Evolutionary conservation across 2,797 vertebrate genomes (phyloP).

Genomic region (Rhinella marina): DNA sequence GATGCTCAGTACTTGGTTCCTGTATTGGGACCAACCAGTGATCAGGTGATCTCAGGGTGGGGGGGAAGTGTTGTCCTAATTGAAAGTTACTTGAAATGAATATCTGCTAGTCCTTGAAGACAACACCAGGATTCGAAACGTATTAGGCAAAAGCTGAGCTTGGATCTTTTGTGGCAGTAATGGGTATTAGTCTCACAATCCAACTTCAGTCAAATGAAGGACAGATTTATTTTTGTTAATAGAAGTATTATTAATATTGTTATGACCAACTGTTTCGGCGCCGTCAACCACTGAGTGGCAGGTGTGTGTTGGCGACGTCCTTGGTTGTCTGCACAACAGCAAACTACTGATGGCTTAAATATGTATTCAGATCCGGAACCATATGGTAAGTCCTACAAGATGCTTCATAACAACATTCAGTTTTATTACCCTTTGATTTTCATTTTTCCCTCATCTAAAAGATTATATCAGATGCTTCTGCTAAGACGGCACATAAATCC

Average conservation of each 20-base stretch:
- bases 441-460: slow-evolving; percentile 4
- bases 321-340: slow-evolving; percentile 15
- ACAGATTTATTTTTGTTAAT: slow-evolving; percentile 13
- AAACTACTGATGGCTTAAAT: slow-evolving; percentile 36
- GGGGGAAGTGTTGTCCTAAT: neutral
- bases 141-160: neutral
- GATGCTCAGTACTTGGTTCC: too few relatives aligned
- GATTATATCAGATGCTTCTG: slow-evolving; percentile 18
- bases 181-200: neutral
- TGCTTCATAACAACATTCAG: slow-evolving; percentile 21
- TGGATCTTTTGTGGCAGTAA: neutral
- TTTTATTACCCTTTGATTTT: slow-evolving; percentile 38
- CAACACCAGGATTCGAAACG: neutral
- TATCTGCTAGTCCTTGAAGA: neutral
- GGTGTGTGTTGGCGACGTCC: neutral
- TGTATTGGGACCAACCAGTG: too few relatives aligned
- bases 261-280: slow-evolving; percentile 12
- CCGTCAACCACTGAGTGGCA: slow-evolving; percentile 6
- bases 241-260: slow-evolving; percentile 8
- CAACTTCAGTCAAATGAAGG: neutral
- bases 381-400: slow-evolving; percentile 37
- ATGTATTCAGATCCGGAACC: neutral
- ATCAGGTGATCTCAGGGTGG: too few relatives aligned
- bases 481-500: neutral
- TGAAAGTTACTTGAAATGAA: neutral